A percentile compares a stretch with the other conserved stretches of the same genome.
Evolutionary conservation across 2,888 invertebrate genomes (phyloP).

Genomic region (Caenorhabditis sp.): DNA sequence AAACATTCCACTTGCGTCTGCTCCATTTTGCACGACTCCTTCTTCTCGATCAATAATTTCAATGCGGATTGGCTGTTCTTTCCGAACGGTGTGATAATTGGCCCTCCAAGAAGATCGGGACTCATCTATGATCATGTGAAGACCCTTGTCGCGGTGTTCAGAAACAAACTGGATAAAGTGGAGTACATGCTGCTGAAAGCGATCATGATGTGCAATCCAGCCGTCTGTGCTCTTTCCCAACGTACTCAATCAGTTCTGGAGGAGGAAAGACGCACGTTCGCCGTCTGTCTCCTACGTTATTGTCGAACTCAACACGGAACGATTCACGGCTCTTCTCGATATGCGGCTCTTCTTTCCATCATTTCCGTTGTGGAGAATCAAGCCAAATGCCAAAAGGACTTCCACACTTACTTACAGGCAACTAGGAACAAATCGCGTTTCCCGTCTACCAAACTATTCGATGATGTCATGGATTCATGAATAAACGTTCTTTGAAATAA

Average conservation of each 20-base stretch:
- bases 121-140: neutral
- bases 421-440: no score
- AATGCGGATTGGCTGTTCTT: neutral
- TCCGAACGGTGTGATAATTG: neutral
- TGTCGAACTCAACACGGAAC: neutral
- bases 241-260: neutral
- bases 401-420: neutral
- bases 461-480: no score
- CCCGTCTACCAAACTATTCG: no score
- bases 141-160: neutral
- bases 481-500: no score
- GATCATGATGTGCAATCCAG: no score
- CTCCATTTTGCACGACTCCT: neutral
- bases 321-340: neutral
- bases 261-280: neutral
- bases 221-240: neutral
- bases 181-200: conserved; percentile 17
- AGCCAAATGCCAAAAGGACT: neutral
- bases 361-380: neutral
- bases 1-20: neutral
- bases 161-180: neutral
- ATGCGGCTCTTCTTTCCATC: neutral
- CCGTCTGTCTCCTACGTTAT: neutral
- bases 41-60: neutral
- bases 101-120: neutral